Percentiles rank a stretch among this genome's conserved stretches.
These are phyloP conservation scores for Athetis lepigone DNA, from an alignment of 2,888 invertebrate species.

Conservation along the genomic window DNA sequence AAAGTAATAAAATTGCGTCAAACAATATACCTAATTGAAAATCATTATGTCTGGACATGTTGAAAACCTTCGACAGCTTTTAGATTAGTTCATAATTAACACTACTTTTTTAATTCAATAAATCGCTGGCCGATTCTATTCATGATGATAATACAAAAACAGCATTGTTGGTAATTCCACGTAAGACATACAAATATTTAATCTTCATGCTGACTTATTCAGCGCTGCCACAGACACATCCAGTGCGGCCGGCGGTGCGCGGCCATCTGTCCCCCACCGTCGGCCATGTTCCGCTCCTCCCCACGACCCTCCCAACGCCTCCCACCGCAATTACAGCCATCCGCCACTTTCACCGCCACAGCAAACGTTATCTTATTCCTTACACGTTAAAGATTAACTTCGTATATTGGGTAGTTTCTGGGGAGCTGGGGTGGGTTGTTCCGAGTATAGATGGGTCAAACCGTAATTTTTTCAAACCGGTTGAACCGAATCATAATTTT, in stretches of 20 bases:
- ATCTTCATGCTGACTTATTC: slow-evolving; percentile 1
- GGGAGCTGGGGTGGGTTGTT: slow-evolving; percentile 79
- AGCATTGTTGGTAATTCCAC: not conserved
- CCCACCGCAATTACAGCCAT: slow-evolving; percentile 84
- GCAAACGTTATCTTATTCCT: slow-evolving; percentile 82
- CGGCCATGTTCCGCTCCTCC: slow-evolving; percentile 87
- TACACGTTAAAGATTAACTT: slow-evolving; percentile 86
- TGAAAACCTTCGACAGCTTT: too few species aligned
- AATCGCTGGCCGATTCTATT: not conserved
- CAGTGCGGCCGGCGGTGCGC: slow-evolving; percentile 72
- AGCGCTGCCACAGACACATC: slow-evolving; percentile 66
- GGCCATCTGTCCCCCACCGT: slow-evolving; percentile 86
- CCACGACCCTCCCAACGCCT: slow-evolving; percentile 88
- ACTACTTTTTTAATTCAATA: too few species aligned
- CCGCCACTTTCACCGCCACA: slow-evolving; percentile 75
- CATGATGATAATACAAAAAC: not conserved
- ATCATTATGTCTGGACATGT: too few species aligned
- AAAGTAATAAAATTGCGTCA: slow-evolving; percentile 2
- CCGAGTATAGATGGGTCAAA: too few species aligned
- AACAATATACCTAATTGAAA: too few species aligned
- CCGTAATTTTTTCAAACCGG: too few species aligned
- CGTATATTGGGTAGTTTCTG: slow-evolving; percentile 64
- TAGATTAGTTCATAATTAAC: too few species aligned
- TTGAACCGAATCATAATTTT: too few species aligned
- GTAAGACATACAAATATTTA: slow-evolving; percentile 2